Evolutionary conservation across 2,888 invertebrate species (phyloP), one percentile per base, ranked within the genome.

Genomic region (Cheilosia scutellata): DNA sequence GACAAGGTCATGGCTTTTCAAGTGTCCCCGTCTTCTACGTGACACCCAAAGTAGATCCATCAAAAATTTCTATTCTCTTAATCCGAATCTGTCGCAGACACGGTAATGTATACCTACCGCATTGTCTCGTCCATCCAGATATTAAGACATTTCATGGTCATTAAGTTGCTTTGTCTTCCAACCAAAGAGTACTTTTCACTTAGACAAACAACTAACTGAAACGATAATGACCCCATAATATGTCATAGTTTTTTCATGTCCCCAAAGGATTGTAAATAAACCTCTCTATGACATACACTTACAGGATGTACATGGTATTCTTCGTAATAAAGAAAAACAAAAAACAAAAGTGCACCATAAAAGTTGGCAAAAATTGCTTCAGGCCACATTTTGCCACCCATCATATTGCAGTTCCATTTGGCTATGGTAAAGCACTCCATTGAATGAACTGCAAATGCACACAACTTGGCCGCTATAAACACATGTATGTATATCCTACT

Each of bases 181-280:
- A 20, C 31, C 42, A 16, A 33, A 66, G 63, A 71, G 71, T 31
- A 27, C 49, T 71, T 77, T 77, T 51, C 60, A 66, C 60, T 65
- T 55, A 68, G 16, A 33, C 29, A 68, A 74, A 62, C 55, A 78
- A 71, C 11, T 53, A 25, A 75, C 31, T 63, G 51, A 58, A 74
- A 79, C 66, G 75, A 75, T 84, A 80, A 84, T 80, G 80, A 79
- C 74, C 70, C 70, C 51, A 75, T 75, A 65, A 75, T 75, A 74
- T 79, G 68, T 79, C 78, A 79, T 79, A 49, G 37, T 53, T 62
- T 51, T 53, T 57, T 53, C 55, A 51, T 51, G 11, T 49, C 78
- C 58, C 66, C 53, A 44, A 20, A 40, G 27, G 27, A 49, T 27
- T 65, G 49, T 58, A 66, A 57, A 57, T 55, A 82, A 44, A 29